These are phyloP conservation scores for Vultur gryphus DNA, from an alignment of 2,797 vertebrate species.

Conservation along the genomic window DNA sequence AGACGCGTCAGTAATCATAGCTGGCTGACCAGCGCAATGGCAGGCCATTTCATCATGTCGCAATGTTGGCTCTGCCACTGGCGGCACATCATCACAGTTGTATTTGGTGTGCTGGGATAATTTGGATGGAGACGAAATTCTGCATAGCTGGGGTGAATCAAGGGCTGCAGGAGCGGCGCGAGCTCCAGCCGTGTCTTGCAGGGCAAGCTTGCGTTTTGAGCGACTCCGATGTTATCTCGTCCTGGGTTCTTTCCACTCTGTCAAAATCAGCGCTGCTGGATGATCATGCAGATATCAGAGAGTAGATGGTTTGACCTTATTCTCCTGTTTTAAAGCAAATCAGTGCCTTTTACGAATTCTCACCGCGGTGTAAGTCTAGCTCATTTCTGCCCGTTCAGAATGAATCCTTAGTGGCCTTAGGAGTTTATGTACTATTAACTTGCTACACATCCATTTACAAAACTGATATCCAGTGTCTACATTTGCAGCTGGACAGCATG, in stretches of 20 bases:
- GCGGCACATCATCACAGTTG: not conserved
- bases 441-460: not conserved
- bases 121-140: conserved; percentile 32
- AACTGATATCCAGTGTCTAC: not conserved
- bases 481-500: not conserved
- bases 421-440: not conserved
- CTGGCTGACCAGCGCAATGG: not conserved
- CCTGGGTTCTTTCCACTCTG: not conserved
- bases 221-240: not conserved
- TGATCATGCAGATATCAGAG: not conserved
- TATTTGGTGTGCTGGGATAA: conserved; percentile 3
- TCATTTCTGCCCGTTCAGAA: not conserved
- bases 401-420: not conserved
- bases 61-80: conserved; percentile 27
- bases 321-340: not conserved
- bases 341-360: not conserved
- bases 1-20: not conserved
- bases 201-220: not conserved
- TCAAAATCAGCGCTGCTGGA: not conserved
- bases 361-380: not conserved
- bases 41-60: not conserved
- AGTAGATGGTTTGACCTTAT: not conserved
- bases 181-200: not conserved
- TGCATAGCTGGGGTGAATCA: conserved; percentile 35
- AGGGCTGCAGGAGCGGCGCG: not conserved